Conservation (phyloP, 2,797 vertebrate genomes). For the Diplodus sargus region DNA sequence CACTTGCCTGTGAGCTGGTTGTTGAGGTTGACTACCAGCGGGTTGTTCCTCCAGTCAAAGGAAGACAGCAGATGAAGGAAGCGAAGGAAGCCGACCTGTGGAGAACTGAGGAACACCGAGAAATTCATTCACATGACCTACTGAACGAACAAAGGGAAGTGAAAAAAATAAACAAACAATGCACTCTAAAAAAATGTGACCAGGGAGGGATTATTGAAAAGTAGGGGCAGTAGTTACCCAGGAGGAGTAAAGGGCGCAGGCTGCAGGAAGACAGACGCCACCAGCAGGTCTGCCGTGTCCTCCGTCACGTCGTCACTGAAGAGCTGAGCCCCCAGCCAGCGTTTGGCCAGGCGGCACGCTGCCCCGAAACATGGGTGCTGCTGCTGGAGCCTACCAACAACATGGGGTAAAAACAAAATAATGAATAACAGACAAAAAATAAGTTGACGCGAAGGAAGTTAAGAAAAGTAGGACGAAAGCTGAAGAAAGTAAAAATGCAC, state of each 20-base stretch:
- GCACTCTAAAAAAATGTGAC: background rate
- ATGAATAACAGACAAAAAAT: background rate
- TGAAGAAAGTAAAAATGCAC: background rate
- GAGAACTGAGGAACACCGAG: slow-evolving; percentile 87
- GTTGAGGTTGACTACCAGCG: slow-evolving; percentile 94
- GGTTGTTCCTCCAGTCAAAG: slow-evolving; percentile 97
- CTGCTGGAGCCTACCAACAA: slow-evolving; percentile 90
- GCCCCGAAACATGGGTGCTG: slow-evolving; percentile 91
- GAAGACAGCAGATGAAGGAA: slow-evolving; percentile 92
- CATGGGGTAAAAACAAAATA: background rate
- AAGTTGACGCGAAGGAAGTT: background rate
- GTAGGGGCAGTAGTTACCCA: slow-evolving; percentile 81
- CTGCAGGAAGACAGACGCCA: slow-evolving; percentile 92
- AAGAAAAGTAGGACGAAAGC: background rate
- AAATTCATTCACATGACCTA: slow-evolving; percentile 63
- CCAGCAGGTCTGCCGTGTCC: slow-evolving; percentile 92
- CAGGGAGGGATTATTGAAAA: background rate
- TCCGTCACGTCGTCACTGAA: slow-evolving; percentile 88
- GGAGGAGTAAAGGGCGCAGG: slow-evolving; percentile 91
- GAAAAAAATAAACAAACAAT: slow-evolving; percentile 2
- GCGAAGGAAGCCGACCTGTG: slow-evolving; percentile 95
- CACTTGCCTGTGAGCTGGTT: slow-evolving; percentile 89
- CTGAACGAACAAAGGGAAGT: slow-evolving; percentile 54
- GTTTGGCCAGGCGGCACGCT: slow-evolving; percentile 92
- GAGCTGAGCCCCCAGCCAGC: slow-evolving; percentile 95